These are phyloP conservation scores for Macrotus californicus DNA, from an alignment of 2,113 vertebrate species.

Conservation along the genomic window DNA sequence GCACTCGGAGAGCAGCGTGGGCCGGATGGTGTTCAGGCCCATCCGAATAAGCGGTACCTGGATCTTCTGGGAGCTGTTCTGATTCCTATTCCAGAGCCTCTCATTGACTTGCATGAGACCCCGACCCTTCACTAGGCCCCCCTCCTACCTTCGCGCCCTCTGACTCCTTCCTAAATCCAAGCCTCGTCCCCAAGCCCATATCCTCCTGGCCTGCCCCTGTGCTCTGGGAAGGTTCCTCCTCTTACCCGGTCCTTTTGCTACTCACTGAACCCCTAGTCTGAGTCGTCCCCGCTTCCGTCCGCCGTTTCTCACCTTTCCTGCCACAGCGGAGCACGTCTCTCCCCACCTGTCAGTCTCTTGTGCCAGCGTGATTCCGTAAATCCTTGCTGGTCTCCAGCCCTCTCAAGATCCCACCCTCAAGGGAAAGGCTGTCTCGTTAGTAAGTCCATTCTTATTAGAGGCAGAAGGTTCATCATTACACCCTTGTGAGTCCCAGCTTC, in stretches of 20 bases:
- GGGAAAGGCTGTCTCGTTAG: not conserved
- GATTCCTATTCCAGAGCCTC: not conserved
- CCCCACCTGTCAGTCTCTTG: not conserved
- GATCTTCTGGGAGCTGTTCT: not conserved
- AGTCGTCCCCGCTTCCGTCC: not conserved
- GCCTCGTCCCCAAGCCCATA: not conserved
- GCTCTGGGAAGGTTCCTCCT: not conserved
- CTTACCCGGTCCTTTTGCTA: not conserved
- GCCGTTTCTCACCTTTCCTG: not conserved
- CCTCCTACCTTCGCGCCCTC: not conserved
- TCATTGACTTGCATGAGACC: not conserved
- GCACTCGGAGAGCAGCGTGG: not conserved
- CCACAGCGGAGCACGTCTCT: not conserved
- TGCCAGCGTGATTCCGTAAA: not conserved
- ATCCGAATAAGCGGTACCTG: conserved; percentile 8
- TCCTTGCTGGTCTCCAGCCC: not conserved
- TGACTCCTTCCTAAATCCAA: not conserved
- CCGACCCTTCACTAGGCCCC: no score
- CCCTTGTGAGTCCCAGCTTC: not conserved
- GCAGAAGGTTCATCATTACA: not conserved
- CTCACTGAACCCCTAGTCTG: not conserved
- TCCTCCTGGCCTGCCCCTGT: not conserved
- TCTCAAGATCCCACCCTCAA: not conserved
- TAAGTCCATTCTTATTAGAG: not conserved
- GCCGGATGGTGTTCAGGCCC: not conserved